Conservation (phyloP, 2,113 vertebrate species). For the Cavia aperea region DNA sequence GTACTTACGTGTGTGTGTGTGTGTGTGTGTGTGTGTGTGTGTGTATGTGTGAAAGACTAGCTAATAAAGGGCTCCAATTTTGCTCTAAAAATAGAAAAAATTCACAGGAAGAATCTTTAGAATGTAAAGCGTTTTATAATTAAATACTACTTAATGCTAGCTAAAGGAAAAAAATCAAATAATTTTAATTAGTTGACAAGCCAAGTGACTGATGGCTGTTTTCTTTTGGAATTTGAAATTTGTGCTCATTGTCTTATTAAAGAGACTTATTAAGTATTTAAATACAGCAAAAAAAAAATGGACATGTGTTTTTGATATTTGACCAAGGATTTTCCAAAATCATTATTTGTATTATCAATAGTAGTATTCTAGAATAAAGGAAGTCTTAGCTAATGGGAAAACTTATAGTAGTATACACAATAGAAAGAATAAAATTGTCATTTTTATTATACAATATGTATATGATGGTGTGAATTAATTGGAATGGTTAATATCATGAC, state of each 20-base stretch:
- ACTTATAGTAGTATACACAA: background rate
- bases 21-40: background rate
- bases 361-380: background rate
- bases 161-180: background rate
- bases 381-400: background rate
- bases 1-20: background rate
- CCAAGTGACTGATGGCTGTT: background rate
- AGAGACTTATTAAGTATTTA: background rate
- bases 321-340: background rate
- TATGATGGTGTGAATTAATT: background rate
- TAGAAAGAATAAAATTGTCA: background rate
- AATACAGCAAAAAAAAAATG: background rate
- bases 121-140: background rate
- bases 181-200: background rate
- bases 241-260: background rate
- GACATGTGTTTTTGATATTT: background rate
- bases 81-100: background rate
- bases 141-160: background rate
- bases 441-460: background rate
- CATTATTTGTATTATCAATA: background rate
- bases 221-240: background rate
- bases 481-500: background rate
- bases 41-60: background rate
- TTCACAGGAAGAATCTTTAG: background rate
- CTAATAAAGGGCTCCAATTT: background rate